These are phyloP conservation scores for Hartigia nigra DNA, from an alignment of 2,888 invertebrate species.

Conservation along the genomic window DNA sequence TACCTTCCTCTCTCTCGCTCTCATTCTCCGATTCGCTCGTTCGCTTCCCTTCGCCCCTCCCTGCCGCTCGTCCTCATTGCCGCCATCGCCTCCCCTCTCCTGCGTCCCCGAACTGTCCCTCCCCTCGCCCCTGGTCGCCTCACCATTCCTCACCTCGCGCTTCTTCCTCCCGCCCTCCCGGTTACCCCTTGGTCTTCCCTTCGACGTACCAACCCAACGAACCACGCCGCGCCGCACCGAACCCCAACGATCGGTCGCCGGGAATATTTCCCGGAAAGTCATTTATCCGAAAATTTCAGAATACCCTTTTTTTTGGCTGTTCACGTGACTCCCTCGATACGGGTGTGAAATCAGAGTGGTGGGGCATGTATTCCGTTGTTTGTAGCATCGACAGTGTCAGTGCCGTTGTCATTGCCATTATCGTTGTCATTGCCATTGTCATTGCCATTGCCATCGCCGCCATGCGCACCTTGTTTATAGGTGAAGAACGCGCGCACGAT, in stretches of 20 bases:
- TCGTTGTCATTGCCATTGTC: neutral
- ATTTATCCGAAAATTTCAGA: slow-evolving; percentile 14
- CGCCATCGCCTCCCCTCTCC: slow-evolving; percentile 12
- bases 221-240: slow-evolving; percentile 21
- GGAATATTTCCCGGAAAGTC: slow-evolving; percentile 34
- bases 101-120: slow-evolving; percentile 6
- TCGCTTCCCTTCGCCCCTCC: slow-evolving; percentile 12
- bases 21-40: slow-evolving; percentile 10
- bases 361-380: neutral
- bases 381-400: neutral
- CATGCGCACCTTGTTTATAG: neutral
- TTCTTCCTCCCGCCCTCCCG: slow-evolving; percentile 9
- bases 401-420: neutral
- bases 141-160: slow-evolving; percentile 15
- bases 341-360: neutral
- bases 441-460: neutral
- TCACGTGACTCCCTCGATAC: neutral
- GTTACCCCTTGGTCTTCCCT: slow-evolving; percentile 19
- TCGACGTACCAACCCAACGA: slow-evolving; percentile 29
- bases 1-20: slow-evolving; percentile 5
- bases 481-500: neutral
- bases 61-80: slow-evolving; percentile 8
- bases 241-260: slow-evolving; percentile 8
- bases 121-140: slow-evolving; percentile 6
- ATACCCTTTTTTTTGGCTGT: neutral